These are phyloP conservation scores for Epinotia nisella DNA, from an alignment of 2,888 invertebrate genomes.

Conservation along the genomic window DNA sequence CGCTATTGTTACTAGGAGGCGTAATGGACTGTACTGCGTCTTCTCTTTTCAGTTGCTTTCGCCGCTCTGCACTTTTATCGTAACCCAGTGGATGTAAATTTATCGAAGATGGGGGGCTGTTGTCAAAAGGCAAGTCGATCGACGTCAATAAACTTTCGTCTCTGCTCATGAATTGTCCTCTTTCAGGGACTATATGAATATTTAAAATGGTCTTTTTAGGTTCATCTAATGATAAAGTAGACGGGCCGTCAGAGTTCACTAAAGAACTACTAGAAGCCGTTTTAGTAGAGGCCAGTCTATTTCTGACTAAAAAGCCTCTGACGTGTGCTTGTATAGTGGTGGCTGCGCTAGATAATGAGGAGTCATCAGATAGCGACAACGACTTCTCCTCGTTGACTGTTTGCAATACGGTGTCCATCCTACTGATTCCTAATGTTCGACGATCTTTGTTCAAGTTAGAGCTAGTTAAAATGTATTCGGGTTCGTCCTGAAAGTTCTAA, in stretches of 20 bases:
- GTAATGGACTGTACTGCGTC: slow-evolving; percentile 81
- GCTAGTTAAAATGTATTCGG: slow-evolving; percentile 53
- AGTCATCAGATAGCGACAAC: slow-evolving; percentile 79
- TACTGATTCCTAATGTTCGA: slow-evolving; percentile 68
- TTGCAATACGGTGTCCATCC: slow-evolving; percentile 80
- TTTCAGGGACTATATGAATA: slow-evolving; percentile 78
- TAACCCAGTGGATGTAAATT: slow-evolving; percentile 76
- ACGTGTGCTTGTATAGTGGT: slow-evolving; percentile 88
- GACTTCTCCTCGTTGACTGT: slow-evolving; percentile 83
- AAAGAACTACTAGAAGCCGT: slow-evolving; percentile 70
- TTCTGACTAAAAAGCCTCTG: slow-evolving; percentile 87
- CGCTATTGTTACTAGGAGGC: slow-evolving; percentile 78
- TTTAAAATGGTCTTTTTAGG: slow-evolving; percentile 73
- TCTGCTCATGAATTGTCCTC: slow-evolving; percentile 69
- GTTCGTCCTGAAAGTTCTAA: slow-evolving; percentile 64
- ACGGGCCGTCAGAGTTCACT: slow-evolving; percentile 68
- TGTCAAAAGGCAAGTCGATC: slow-evolving; percentile 75
- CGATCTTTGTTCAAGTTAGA: slow-evolving; percentile 66
- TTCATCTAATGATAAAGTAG: slow-evolving; percentile 65
- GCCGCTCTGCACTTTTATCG: slow-evolving; percentile 71
- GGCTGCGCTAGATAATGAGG: slow-evolving; percentile 84
- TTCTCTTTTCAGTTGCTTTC: slow-evolving; percentile 79
- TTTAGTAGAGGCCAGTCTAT: slow-evolving; percentile 75
- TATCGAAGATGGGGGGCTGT: slow-evolving; percentile 72
- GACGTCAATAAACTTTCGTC: slow-evolving; percentile 77